Conservation (phyloP, 2,113 vertebrate genomes). For the Ariopsis seemanni region DNA sequence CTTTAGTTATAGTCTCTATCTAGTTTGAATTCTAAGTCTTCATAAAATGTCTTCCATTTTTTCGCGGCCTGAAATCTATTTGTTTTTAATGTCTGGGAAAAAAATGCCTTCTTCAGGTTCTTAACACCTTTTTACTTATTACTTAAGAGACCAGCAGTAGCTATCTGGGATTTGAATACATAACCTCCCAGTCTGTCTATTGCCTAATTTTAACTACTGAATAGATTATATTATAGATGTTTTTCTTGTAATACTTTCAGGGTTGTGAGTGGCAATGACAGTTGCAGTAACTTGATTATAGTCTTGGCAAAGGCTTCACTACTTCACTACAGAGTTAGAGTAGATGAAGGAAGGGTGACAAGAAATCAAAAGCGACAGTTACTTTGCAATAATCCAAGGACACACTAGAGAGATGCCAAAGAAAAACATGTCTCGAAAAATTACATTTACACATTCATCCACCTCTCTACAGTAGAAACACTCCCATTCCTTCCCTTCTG, state of each 20-base stretch:
- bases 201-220: background rate
- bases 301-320: background rate
- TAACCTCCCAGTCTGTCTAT: background rate
- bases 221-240: background rate
- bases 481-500: background rate
- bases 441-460: background rate
- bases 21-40: background rate
- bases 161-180: background rate
- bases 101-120: background rate
- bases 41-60: background rate
- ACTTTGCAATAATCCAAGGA: background rate
- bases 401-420: background rate
- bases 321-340: background rate
- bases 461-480: background rate
- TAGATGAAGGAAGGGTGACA: background rate
- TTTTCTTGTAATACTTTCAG: background rate
- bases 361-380: conserved; percentile 3
- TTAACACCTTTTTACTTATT: background rate
- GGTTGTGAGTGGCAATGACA: background rate
- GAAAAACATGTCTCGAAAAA: background rate
- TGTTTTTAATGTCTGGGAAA: background rate
- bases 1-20: too few relatives aligned
- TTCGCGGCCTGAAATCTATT: background rate
- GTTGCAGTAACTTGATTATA: background rate
- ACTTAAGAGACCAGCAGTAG: background rate